phyloP scores from a whole-genome alignment of 64 coral and sea anemone species.

The Platygyra sinensis region DNA sequence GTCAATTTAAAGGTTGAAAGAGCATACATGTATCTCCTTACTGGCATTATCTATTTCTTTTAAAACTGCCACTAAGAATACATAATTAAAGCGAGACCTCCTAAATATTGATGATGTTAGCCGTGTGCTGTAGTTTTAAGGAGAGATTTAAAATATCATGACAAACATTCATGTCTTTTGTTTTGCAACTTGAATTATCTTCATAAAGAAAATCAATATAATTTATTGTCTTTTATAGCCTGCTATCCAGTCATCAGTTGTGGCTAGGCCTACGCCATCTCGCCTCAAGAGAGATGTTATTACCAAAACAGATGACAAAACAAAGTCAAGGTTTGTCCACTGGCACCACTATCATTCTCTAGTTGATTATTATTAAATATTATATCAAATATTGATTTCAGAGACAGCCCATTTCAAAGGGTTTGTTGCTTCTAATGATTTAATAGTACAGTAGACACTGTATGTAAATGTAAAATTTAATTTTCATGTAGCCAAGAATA shows the following conservation, averaged over 20 bases:
- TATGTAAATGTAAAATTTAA: too few species aligned
- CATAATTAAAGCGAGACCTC: background rate
- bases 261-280: slow-evolving; percentile 71
- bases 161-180: background rate
- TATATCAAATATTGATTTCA: too few species aligned
- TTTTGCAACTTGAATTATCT: slow-evolving; percentile 17
- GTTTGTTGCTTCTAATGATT: too few species aligned
- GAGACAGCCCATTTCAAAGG: too few species aligned
- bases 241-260: slow-evolving; percentile 87
- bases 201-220: background rate
- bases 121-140: too few species aligned
- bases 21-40: too few species aligned
- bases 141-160: too few species aligned
- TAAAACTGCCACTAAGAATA: background rate
- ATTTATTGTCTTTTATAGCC: slow-evolving; percentile 54
- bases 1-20: too few species aligned
- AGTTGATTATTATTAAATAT: background rate
- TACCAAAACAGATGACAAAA: slow-evolving; percentile 68
- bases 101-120: background rate
- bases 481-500: too few species aligned
- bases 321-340: slow-evolving; percentile 71
- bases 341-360: background rate
- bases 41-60: background rate
- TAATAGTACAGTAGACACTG: too few species aligned
- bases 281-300: slow-evolving; percentile 68